Evolutionary conservation across 2,888 invertebrate genomes (phyloP).

Genomic region (Lepidochitona cinerea): DNA sequence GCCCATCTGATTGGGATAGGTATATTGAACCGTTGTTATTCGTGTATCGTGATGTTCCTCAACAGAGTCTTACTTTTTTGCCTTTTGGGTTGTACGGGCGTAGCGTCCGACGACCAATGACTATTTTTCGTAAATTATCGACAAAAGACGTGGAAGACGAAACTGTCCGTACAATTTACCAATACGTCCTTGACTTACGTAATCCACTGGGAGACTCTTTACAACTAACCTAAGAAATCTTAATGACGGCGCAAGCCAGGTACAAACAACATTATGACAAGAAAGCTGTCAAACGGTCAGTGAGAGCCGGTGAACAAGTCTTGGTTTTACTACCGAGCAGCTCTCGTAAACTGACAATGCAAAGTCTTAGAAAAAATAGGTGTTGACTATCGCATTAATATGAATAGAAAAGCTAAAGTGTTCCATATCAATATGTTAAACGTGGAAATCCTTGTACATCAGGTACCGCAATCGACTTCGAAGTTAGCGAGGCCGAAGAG

Average conservation of each 20-base stretch:
- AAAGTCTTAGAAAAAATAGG: too few species aligned
- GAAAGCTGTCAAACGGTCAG: conserved; percentile 18
- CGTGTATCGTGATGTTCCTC: background rate
- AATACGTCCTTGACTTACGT: conserved; percentile 35
- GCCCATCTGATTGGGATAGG: conserved; percentile 6
- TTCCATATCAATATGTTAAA: too few species aligned
- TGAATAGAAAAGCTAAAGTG: too few species aligned
- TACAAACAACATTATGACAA: conserved; percentile 29
- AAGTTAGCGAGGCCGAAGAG: too few species aligned
- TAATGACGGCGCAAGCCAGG: conserved; percentile 10
- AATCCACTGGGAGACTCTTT: conserved; percentile 27
- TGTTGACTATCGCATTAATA: too few species aligned
- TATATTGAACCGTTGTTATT: conserved; percentile 3
- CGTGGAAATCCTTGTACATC: too few species aligned
- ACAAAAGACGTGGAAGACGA: conserved; percentile 8
- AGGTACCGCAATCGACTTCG: too few species aligned
- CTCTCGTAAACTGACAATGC: conserved; percentile 33
- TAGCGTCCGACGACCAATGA: conserved; percentile 24
- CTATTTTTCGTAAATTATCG: conserved; percentile 29
- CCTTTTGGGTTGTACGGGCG: conserved; percentile 38
- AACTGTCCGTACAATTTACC: conserved; percentile 25
- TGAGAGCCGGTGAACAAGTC: conserved; percentile 31
- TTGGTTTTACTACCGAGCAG: conserved; percentile 37
- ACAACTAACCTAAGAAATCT: conserved; percentile 24
- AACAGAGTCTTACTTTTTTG: conserved; percentile 4